Conservation (phyloP, 2,797 vertebrate species). For the Urophycis tenuis region DNA sequence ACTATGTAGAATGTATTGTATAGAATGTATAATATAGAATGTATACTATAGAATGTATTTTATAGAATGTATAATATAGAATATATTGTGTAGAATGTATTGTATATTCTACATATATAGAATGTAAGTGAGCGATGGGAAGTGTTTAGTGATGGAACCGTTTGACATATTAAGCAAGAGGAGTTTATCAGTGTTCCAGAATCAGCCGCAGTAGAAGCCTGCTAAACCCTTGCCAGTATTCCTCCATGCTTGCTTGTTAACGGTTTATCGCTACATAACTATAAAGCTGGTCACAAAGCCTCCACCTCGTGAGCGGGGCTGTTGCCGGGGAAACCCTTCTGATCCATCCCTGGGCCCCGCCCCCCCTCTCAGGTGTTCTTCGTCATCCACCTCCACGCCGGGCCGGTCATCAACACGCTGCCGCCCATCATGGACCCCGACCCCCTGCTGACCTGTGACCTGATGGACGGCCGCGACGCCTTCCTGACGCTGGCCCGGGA, state of each 20-base stretch:
- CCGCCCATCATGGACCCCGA: conserved; percentile 95
- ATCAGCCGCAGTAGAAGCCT: not conserved
- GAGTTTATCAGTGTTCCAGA: not conserved
- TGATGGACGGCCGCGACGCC: conserved; percentile 96
- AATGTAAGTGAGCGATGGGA: too few relatives aligned
- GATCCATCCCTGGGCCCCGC: not conserved
- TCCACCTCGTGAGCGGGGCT: too few relatives aligned
- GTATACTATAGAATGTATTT: too few relatives aligned
- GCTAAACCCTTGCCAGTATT: not conserved
- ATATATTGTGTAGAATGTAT: too few relatives aligned
- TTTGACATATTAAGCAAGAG: not conserved
- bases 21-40: too few relatives aligned
- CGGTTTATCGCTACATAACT: not conserved
- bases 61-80: too few relatives aligned
- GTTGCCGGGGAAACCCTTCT: not conserved
- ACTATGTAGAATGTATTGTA: not conserved
- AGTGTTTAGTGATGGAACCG: too few relatives aligned
- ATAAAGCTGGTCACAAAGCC: too few relatives aligned
- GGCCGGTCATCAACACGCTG: conserved; percentile 89
- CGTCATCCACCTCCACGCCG: conserved; percentile 91
- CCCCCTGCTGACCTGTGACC: conserved; percentile 86
- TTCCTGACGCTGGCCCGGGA: conserved; percentile 94
- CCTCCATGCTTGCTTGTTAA: not conserved
- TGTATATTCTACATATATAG: too few relatives aligned
- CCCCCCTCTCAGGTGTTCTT: conserved; percentile 87